These are phyloP conservation scores for Leptodactylus fuscus DNA, from an alignment of 2,113 vertebrate genomes.

Conservation along the genomic window DNA sequence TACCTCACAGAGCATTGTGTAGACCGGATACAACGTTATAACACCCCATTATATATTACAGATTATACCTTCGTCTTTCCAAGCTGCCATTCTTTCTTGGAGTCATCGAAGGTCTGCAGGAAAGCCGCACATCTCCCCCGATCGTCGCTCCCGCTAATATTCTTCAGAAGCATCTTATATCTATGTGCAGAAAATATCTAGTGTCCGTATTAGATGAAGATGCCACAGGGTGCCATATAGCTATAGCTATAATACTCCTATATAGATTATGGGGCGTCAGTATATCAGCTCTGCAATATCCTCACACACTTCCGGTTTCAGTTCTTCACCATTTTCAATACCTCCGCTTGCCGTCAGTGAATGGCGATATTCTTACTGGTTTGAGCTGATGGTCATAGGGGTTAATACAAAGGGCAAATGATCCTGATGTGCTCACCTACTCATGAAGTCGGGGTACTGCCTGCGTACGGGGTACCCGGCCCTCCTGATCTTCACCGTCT, in stretches of 20 bases:
- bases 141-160: conserved; percentile 65
- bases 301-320: background rate
- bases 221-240: background rate
- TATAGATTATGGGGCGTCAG: too few relatives aligned
- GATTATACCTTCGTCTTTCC: conserved; percentile 90
- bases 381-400: background rate
- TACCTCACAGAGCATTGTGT: too few relatives aligned
- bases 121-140: conserved; percentile 76
- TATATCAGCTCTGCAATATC: background rate
- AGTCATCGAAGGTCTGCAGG: conserved; percentile 75
- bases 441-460: conserved; percentile 83
- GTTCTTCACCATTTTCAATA: background rate
- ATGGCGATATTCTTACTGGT: background rate
- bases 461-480: conserved; percentile 89
- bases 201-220: background rate
- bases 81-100: conserved; percentile 83
- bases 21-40: too few relatives aligned
- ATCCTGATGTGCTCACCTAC: conserved; percentile 71
- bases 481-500: conserved; percentile 90
- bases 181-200: conserved; percentile 64
- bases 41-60: too few relatives aligned
- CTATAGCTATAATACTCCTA: too few relatives aligned
- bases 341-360: background rate
- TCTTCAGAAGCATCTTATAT: conserved; percentile 84
- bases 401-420: background rate